Base-by-base conservation (phyloP, 1,140 invertebrate genomes). In the Eriosoma lanigerum region DNA sequence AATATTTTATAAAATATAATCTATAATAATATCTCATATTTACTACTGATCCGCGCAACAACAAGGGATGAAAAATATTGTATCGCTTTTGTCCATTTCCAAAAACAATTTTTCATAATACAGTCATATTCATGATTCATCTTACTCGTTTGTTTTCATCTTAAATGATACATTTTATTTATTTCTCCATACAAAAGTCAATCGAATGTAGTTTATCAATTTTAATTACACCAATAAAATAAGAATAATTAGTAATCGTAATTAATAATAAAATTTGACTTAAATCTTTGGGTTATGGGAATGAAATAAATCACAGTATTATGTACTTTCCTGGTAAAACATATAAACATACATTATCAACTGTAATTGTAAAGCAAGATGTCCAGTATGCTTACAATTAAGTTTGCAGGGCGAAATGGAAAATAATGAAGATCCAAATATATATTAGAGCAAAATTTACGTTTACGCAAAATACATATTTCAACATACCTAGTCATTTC, bases 51-150 rank as follows among this genome's bases (percentile, higher is more conserved):
- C 94, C 95, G 86, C 97, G 95, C 58, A 96, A 88, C 3, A 97
- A 85, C 21, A 95, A 83, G 0, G 95, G 95, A 87, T 97, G 94
- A 97, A 96, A 86, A 97, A 95, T 3, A 96, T 91, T 0, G 94
- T 96, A 85, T 97, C 95, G 6, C 94, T 94, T 64, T 92, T 90
- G 81, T 92, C 89, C 93, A 97, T 96, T 82, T 90, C 88, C 2
- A 96, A 85, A 83, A 92, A 86, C 0, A 91, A 83, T 83, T 88
- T 84, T 24, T 88, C 86, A 58, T 87, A 54, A 82, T n/a, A n/a
- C n/a, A n/a, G n/a, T n/a, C n/a, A n/a, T n/a, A n/a, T n/a, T n/a
- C n/a, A n/a, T n/a, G n/a, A n/a, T n/a, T 86, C 78, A 73, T 90
- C 85, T 12, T 24, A 1, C 3, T 78, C 44, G 84, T 86, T 85